These are phyloP conservation scores for Amyelois transitella DNA, from an alignment of 1,140 invertebrate genomes.

Conservation along the genomic window DNA sequence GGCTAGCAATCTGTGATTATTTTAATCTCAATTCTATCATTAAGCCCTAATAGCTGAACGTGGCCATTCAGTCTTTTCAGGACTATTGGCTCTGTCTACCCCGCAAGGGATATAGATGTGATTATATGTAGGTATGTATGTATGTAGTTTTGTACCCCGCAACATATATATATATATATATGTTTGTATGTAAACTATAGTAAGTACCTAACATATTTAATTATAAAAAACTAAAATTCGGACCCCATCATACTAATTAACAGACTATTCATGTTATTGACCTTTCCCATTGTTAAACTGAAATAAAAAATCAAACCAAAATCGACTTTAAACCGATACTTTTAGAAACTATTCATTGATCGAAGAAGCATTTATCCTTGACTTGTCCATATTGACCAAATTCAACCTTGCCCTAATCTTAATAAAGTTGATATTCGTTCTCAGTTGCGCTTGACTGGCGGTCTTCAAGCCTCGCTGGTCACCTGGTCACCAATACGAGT, in stretches of 20 bases:
- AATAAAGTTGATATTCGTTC: conserved; percentile 20
- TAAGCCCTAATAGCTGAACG: too few relatives aligned
- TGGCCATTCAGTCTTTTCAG: too few relatives aligned
- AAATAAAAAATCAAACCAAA: conserved; percentile 26
- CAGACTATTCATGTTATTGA: conserved; percentile 45
- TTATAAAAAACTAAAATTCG: conserved; percentile 37
- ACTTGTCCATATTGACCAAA: conserved; percentile 1
- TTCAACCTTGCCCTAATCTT: conserved; percentile 1
- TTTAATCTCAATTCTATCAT: too few relatives aligned
- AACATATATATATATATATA: too few relatives aligned
- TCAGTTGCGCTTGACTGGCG: conserved; percentile 41
- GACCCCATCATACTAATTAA: conserved; percentile 14
- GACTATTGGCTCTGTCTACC: too few relatives aligned
- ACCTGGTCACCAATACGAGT: conserved; percentile 61
- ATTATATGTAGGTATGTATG: too few relatives aligned
- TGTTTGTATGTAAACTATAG: too few relatives aligned
- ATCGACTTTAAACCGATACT: conserved; percentile 26
- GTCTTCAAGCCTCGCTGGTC: conserved; percentile 45
- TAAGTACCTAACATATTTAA: too few relatives aligned
- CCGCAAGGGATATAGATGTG: too few relatives aligned
- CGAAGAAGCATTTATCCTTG: conserved; percentile 25
- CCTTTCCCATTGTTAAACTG: conserved; percentile 48
- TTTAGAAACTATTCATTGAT: conserved; percentile 42
- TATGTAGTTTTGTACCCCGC: too few relatives aligned
- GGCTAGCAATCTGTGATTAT: too few relatives aligned